Base-by-base conservation (phyloP, 2,797 vertebrate species). In the Pachyuromys duprasi region DNA sequence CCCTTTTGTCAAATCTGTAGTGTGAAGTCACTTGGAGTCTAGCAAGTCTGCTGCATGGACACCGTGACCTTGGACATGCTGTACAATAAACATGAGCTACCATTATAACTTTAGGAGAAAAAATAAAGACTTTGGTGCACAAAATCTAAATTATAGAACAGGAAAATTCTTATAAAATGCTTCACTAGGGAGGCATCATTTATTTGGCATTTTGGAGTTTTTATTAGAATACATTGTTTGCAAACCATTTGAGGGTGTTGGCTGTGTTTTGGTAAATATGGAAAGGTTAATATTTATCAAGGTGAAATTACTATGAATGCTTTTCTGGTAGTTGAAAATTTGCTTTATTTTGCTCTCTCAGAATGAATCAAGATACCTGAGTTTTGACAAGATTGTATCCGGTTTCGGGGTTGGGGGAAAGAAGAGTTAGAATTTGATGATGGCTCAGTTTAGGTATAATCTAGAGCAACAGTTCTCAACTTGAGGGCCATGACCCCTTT, bases 301-400 rank as follows among this genome's bases (percentile, higher is more conserved):
- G 65, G 63, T 89, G 62, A 75, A 96, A 75, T 94, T 75, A 83
- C 91, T 67, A 65, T 42, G 22, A 90, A 81, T 90, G n/a, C 6
- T 69, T 70, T 93, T 65, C 33, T 89, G 36, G 33, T 88, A 57
- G 92, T 22, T 91, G 63, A 78, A 94, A 18, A 2, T 86, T 88
- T 74, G 20, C 17, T 74, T 93, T 96, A 82, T 94, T 96, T 96
- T 91, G 65, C 36, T 57, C 22, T 78, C 90, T 89, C 89, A 84
- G 74, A 88, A 81, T 94, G 49, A 86, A 69, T 79, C 69, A 72
- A 91, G 87, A 74, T 90, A 80, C 8, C 36, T 89, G 89, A 92
- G 87, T 93, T 63, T 95, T 89, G 83, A 88, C 39, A 92, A 57
- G 31, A 60, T 95, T 75, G 53, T 79, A 89, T 60, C 28, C 14